Base-by-base conservation (phyloP, 2,797 vertebrate genomes). In the Bovichtus variegatus region DNA sequence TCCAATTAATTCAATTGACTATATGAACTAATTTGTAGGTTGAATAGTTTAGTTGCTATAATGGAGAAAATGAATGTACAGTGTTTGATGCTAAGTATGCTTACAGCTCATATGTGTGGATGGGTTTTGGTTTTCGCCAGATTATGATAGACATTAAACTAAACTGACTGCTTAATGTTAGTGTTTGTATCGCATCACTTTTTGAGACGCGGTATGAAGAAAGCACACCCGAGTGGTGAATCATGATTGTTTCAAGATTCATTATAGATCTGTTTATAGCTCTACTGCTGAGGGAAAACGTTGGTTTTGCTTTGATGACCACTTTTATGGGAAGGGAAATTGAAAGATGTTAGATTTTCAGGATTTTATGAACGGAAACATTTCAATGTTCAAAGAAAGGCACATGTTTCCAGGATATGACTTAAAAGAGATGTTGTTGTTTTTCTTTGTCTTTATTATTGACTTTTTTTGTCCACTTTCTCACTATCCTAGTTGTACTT, bases 201-300 rank as follows among this genome's bases (percentile, higher is more conserved):
- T 50, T 64, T 50, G 12, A 71, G 23, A 64, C 19, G 19, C 29
- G 41, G 25, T 55, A 1, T 19, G 31, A 62, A 41, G 15, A 40
- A 18, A 36, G 25, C 51, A 57, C 70, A 73, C 38, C 54, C 1
- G 4, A 46, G 58, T 25, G 29, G 18, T 71, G 51, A 61, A 66
- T 65, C 16, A 19, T 21, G 16, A 50, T 38, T 66, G 40, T 68
- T 79, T 71, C 23, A 43, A 71, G 61, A 67, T 68, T 81, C 27
- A 46, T 63, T 63, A 55, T 53, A 73, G 29, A 71, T 71, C 25
- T 71, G 59, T 78, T 83, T 76, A 62, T 34, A n/a, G 68, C 12
- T 23, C 29, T 34, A 3, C 46, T 59, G 60, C 51, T 67, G 59
- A 44, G 44, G 19, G 27, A 59, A 55, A 54, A 18, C 3, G 19